Conservation (phyloP, 2,888 invertebrate species). For the Acanthococcus lagerstroemiae region DNA sequence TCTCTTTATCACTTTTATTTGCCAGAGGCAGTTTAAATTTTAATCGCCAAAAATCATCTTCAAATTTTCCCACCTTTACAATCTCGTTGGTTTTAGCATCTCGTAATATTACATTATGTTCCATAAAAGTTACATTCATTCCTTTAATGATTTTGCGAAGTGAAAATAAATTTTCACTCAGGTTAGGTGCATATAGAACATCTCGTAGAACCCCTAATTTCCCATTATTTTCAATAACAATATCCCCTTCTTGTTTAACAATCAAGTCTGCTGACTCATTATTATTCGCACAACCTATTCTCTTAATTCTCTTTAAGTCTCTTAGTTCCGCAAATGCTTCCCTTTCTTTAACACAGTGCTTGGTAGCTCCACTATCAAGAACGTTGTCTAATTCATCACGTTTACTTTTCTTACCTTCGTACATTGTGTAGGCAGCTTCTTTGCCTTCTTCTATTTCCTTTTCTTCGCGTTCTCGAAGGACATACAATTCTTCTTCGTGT, state of each 20-base stretch:
- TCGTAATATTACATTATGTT: neutral
- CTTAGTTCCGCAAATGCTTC: neutral
- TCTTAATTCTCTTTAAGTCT: neutral
- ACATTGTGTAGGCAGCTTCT: too few relatives aligned
- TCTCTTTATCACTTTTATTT: neutral
- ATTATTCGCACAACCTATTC: neutral
- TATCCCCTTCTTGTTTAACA: neutral
- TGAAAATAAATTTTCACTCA: neutral
- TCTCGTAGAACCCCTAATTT: neutral
- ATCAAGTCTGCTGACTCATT: neutral
- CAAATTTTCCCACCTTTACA: neutral
- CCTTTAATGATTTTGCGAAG: neutral
- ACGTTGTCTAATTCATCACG: neutral
- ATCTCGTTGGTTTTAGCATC: neutral
- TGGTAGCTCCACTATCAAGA: neutral
- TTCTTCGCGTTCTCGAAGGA: too few relatives aligned
- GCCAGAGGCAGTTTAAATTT: neutral
- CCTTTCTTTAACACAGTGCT: neutral
- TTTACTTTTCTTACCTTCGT: too few relatives aligned
- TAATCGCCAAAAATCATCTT: neutral
- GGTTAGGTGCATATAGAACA: neutral
- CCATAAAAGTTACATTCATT: neutral
- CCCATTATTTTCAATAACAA: neutral
- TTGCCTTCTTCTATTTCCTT: too few relatives aligned
- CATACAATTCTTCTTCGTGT: too few relatives aligned